phyloP scores from a whole-genome alignment of 2,888 invertebrate genomes.

The Leptura quadrifasciata region DNA sequence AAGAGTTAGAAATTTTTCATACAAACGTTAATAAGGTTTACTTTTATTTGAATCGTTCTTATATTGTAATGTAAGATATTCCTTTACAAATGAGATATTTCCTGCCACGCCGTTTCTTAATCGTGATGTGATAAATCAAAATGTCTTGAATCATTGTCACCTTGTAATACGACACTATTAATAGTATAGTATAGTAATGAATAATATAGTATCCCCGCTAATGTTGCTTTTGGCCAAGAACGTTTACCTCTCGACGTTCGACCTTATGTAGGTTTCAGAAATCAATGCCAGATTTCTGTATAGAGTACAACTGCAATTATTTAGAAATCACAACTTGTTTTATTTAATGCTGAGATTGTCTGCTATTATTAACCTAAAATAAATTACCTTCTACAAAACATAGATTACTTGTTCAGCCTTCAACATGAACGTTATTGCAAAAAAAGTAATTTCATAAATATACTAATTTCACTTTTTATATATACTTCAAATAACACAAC shows the following conservation, averaged over 20 bases:
- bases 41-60: no score
- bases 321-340: constrained; percentile 7
- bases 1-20: no score
- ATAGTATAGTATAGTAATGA: not conserved
- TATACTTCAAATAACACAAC: no score
- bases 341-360: not conserved
- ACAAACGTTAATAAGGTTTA: no score
- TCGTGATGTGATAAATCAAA: not conserved
- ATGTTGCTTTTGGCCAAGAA: constrained; percentile 21
- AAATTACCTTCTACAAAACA: constrained; percentile 4
- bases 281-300: constrained; percentile 6
- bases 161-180: constrained; percentile 5
- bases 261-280: not conserved
- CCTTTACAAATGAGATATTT: not conserved
- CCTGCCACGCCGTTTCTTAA: not conserved
- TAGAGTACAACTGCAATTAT: not conserved
- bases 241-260: constrained; percentile 24
- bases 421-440: not conserved
- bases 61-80: not conserved
- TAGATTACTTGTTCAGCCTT: constrained; percentile 1
- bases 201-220: not conserved
- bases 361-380: constrained; percentile 2
- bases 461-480: no score
- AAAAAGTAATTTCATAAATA: not conserved
- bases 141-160: constrained; percentile 9